Evolutionary conservation across 2,113 vertebrate genomes (phyloP), one percentile per base, ranked within the genome.

Genomic region (Grantiella picta): DNA sequence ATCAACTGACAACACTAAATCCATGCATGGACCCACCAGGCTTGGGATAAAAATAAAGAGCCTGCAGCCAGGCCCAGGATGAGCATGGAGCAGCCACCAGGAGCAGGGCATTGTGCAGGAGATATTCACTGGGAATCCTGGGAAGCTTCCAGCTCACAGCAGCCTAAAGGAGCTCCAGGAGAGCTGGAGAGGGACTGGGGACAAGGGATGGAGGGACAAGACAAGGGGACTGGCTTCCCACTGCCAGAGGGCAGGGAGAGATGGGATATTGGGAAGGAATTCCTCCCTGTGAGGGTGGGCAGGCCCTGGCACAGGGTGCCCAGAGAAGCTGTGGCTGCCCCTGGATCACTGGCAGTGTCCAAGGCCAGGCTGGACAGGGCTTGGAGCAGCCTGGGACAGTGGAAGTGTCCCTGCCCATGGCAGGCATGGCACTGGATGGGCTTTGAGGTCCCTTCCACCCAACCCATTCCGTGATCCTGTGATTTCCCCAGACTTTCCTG

Each of bases 51-150:
- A 85, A 79, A 66, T 12, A 28, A 64, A 64, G 33, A 77, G 18
- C 5, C 1, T 31, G 27, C 27, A 15, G 1, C 11, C 2, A 10
- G 35, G 33, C 16, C 45, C 49, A 22, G 60, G 36, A 36, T 0
- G 2, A 38, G 40, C 57, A 3, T 5, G 1, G 3, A 28, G 35
- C 25, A 5, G 47, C 27, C 35, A 45, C 12, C 56, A 9, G 24
- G n/a, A 40, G 56, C 78, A 24, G 52, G 11, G 42, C 17, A 22
- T 15, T 9, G 64, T 8, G 5, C 21, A 36, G 50, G 45, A 69
- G 69, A 71, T 9, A 1, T 14, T 24, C 22, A 9, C 20, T 6
- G 38, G 4, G 61, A 18, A 25, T 53, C 22, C 56, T 31, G 60
- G 81, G 38, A 61, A 61, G 12, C 11, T 77, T 35, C 54, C 15